phyloP scores from a whole-genome alignment of 2,888 invertebrate species.

The Hypomecis punctinalis region DNA sequence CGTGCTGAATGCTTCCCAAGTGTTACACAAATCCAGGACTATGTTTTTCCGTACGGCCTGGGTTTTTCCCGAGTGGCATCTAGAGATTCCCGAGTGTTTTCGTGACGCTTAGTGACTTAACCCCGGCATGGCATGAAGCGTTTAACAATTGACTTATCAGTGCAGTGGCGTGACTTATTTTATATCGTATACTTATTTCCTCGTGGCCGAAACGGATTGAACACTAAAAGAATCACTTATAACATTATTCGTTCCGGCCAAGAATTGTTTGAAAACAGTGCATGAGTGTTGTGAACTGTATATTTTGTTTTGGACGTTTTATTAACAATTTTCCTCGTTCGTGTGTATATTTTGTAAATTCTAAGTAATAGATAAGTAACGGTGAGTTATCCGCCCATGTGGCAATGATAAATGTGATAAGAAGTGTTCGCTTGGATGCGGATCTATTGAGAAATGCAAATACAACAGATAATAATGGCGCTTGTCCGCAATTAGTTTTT shows the following conservation, averaged over 20 bases:
- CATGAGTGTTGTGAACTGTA: conserved; percentile 35
- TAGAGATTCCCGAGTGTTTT: too few species aligned
- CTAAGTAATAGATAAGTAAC: conserved; percentile 34
- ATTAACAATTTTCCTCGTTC: conserved; percentile 34
- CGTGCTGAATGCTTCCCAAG: conserved; percentile 1
- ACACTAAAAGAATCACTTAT: background rate
- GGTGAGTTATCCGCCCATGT: conserved; percentile 21
- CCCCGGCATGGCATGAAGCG: conserved; percentile 31
- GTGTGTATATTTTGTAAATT: conserved; percentile 37
- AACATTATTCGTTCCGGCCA: conserved; percentile 17
- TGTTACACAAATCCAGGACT: background rate
- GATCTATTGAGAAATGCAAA: conserved; percentile 8
- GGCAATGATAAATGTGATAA: conserved; percentile 34
- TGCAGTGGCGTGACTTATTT: conserved; percentile 23
- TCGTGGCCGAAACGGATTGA: conserved; percentile 11
- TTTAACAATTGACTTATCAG: conserved; percentile 22
- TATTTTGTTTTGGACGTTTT: conserved; percentile 3
- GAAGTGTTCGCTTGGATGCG: conserved; percentile 13
- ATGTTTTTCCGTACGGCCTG: background rate
- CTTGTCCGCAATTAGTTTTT: conserved; percentile 6
- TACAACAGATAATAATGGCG: conserved; percentile 11
- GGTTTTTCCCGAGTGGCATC: background rate
- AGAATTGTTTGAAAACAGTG: conserved; percentile 26
- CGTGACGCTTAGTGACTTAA: conserved; percentile 25
- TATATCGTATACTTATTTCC: background rate